Base-by-base conservation (phyloP, 30 jellyfish, hydroid and myxozoan species). In the Hydractinia echinata region DNA sequence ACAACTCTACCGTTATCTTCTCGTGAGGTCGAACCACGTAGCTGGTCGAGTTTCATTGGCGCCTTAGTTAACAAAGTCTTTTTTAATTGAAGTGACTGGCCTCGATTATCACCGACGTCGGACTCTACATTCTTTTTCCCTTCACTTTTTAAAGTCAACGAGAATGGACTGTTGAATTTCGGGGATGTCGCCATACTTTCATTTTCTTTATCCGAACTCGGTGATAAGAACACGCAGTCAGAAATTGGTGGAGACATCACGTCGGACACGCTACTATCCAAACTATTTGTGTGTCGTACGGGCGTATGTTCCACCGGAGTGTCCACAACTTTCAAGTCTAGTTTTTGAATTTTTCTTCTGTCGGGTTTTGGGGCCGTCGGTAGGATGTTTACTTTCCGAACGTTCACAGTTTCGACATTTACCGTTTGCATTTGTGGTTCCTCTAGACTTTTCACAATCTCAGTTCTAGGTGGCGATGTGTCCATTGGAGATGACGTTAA, bases 11-110 rank as follows among this genome's bases (percentile, higher is more conserved):
- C 53, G 10, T 50, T 64, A 7, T 50, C 66, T 30, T 60, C 81
- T 19, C 19, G 64, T 1, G 73, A 39, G 4, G 18, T 77, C 64
- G 53, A 19, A 19, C 18, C 55, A 5, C 81, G 55, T 60, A 80
- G 66, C 55, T 80, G 86, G 50, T 80, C 87, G 0, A 80, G 15
- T 54, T 80, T 80, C 61, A 21, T n/a, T 10, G 87, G 87, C 60
- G 87, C 85, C 55, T 66, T 66, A 16, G 87, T 80, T 51, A 80
- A 80, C 72, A 54, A 66, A 20, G 81, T 80, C 61, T 80, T 80
- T 66, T 80, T 52, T 9, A 80, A 51, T n/a, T 62, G 73, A 39
- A 80, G 44, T 19, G 87, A 80, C 84, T 80, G 81, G 55, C 48
- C 44, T 14, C 51, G 84, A 30, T 9, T 16, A 14, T 80, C 68